A percentile compares a stretch with the other conserved stretches of the same genome.
Conservation (phyloP, 2,113 vertebrate species). For the Gymnocephalus cernua region DNA sequence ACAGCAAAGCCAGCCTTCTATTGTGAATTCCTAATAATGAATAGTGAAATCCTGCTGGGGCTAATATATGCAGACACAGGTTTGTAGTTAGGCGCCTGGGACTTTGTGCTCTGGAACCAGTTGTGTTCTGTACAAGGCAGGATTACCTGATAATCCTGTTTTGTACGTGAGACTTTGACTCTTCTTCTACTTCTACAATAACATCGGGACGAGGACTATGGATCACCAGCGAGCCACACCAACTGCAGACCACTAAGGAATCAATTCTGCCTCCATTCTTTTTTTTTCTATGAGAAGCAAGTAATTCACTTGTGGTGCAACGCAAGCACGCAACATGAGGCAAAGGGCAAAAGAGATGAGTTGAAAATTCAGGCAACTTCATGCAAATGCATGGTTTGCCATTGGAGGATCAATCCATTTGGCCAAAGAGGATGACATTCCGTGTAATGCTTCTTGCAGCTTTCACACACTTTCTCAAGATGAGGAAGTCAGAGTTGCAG, state of each 20-base stretch:
- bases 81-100: not conserved
- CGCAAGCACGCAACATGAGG: conserved; percentile 11
- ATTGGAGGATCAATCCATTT: conserved; percentile 39
- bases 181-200: not conserved
- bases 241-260: conserved; percentile 30
- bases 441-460: conserved; percentile 20
- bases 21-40: not conserved
- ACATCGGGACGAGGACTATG: conserved; percentile 17
- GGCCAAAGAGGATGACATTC: conserved; percentile 12
- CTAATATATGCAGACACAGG: not conserved
- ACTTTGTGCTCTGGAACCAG: not conserved
- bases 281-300: conserved; percentile 1
- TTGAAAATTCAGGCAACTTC: conserved; percentile 9
- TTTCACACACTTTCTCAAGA: conserved; percentile 9
- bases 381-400: conserved; percentile 42
- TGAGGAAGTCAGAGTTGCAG: not conserved
- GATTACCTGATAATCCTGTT: conserved; percentile 4
- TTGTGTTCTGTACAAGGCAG: not conserved
- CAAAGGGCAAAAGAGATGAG: conserved; percentile 30
- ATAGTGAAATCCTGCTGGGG: not conserved
- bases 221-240: conserved; percentile 24
- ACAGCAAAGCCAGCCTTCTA: not conserved
- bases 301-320: conserved; percentile 38
- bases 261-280: conserved; percentile 22
- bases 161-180: not conserved